Evolutionary conservation across 2,797 vertebrate genomes (phyloP), one percentile per base, ranked within the genome.

Genomic region (Lacerta agilis): DNA sequence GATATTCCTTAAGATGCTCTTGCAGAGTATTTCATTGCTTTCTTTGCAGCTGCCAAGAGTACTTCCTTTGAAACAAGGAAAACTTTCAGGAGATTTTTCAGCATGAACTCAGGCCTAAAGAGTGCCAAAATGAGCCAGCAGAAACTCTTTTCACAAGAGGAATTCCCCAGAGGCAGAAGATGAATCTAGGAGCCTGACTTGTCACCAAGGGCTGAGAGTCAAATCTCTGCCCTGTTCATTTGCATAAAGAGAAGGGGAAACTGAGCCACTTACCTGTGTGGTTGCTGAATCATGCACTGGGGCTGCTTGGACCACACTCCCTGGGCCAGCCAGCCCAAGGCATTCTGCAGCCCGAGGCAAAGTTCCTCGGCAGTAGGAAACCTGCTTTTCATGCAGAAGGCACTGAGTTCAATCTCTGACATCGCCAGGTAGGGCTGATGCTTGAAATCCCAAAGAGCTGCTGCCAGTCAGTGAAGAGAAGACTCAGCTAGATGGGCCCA

Each of bases 71-170:
- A 92, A 94, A 94, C 92, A 79, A 82, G 86, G 43, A 76, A 90
- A 89, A 92, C 88, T 90, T 64, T 33, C n/a, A 84, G 94, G 92
- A 94, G 93, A 94, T 86, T 88, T 71, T 92, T 92, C 86, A 90
- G 87, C 71, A 92, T 94, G 93, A 95, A 83, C 91, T 94, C 90
- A 96, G 91, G 92, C 89, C 90, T 92, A 84, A 94, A 91, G 94
- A 95, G 95, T 95, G 94, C 87, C 83, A 83, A 93, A 93, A 94
- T 92, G 91, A 94, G 92, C 91, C 92, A 92, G 95, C 93, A 96
- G 94, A 95, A 95, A 93, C 89, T 90, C 93, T 93, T 95, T 95
- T 94, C 94, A 94, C 90, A 91, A 91, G 92, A 92, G 88, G 91
- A 94, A 91, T 76, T 94, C 93, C 93, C 86, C 0, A 13, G 93